A percentile compares a stretch with the other conserved stretches of the same genome.
phyloP scores from a whole-genome alignment of 2,888 invertebrate species.

The Therioaphis trifolii region DNA sequence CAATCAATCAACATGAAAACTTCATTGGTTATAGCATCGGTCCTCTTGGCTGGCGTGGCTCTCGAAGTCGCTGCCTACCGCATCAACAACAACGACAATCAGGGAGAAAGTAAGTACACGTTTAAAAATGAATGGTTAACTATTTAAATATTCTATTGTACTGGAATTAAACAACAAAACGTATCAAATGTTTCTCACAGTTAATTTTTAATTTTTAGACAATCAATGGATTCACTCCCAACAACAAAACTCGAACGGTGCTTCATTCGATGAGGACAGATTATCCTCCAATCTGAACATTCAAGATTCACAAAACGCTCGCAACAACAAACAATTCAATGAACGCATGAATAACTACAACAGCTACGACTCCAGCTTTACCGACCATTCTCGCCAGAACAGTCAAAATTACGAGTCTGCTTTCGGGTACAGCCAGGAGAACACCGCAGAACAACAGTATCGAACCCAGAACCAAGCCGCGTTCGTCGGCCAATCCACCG shows the following conservation, averaged over 20 bases:
- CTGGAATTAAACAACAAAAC: no score
- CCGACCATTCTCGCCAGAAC: background rate
- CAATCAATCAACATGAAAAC: conserved; percentile 25
- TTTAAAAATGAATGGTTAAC: no score
- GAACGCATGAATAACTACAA: background rate
- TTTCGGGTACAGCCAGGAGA: background rate
- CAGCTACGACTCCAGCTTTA: background rate
- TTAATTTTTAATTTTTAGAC: background rate
- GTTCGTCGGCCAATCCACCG: background rate
- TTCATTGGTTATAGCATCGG: background rate
- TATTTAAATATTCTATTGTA: no score
- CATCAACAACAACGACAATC: background rate
- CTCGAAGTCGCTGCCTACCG: background rate
- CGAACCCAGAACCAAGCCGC: background rate
- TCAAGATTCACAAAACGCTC: no score
- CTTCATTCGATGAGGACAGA: no score
- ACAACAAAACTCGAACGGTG: background rate
- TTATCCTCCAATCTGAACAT: no score
- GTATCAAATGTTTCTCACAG: no score
- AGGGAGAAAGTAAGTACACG: background rate
- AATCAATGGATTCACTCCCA: background rate
- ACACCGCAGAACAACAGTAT: no score
- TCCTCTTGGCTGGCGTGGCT: conserved; percentile 3
- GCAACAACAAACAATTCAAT: background rate
- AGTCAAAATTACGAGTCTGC: background rate